phyloP scores from a whole-genome alignment of 2,797 vertebrate species.

The Diplodus puntazzo region DNA sequence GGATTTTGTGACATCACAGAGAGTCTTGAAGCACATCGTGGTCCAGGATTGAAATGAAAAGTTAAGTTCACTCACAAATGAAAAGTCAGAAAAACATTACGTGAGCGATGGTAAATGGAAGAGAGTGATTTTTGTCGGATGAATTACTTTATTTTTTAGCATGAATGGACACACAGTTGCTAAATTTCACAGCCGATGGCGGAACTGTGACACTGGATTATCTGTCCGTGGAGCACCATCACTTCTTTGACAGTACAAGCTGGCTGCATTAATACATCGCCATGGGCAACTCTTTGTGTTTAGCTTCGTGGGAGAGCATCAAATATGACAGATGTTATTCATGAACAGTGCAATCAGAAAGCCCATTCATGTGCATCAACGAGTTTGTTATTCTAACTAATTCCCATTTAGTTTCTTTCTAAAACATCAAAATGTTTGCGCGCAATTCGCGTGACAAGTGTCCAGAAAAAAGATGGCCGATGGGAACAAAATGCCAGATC shows the following conservation, averaged over 20 bases:
- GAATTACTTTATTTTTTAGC: background rate
- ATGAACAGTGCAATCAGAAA: background rate
- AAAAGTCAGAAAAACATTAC: background rate
- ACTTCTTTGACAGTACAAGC: background rate
- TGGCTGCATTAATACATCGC: background rate
- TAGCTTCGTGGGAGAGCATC: background rate
- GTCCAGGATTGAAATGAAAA: too few species aligned
- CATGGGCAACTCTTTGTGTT: background rate
- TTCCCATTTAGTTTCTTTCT: background rate
- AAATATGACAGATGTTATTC: background rate
- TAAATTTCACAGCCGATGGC: background rate
- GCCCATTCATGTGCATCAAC: slow-evolving; percentile 6
- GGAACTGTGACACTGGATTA: background rate
- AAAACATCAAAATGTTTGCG: slow-evolving; percentile 10
- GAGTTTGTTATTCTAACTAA: background rate
- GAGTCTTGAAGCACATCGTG: too few species aligned
- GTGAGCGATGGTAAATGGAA: background rate
- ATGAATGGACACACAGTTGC: too few species aligned
- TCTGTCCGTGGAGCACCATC: background rate
- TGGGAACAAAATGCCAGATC: slow-evolving; percentile 24
- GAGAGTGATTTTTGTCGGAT: background rate
- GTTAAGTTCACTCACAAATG: too few species aligned
- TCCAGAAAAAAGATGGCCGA: slow-evolving; percentile 21
- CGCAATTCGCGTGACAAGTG: slow-evolving; percentile 18
- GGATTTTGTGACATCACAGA: background rate